Evolutionary conservation across 1,140 invertebrate genomes (phyloP), one percentile per base, ranked within the genome.

Genomic region (Bombus confusus): DNA sequence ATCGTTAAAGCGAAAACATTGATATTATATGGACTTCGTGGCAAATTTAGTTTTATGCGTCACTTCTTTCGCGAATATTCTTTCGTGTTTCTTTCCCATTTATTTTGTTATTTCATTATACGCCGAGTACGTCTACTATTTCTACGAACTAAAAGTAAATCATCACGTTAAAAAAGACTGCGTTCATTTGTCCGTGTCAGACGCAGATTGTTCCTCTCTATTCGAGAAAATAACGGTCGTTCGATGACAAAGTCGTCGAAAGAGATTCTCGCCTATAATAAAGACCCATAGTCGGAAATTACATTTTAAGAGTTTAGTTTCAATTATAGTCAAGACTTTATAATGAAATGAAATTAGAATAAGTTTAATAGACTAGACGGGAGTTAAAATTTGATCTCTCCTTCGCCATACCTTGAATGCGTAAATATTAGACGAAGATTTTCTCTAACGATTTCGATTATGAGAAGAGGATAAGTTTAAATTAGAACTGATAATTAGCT

Each of bases 361-460:
- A 73, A 47, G n/a, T 47, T 43, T 31, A 47, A 47, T 47, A 15
- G n/a, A 4, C 13, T 15, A 15, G 41, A 47, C 71, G 8, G 22
- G 41, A 47, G n/a, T n/a, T 4, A 3, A 73, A 73, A 15, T 43
- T n/a, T 5, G 12, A 18, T 9, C 9, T 43, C 31, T 10, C 3
- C 12, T n/a, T n/a, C 2, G 28, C 2, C 69, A 1, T 10, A 41
- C 28, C 28, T 13, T 28, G 6, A 1, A 4, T 5, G 8, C n/a
- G 6, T 18, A 71, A 41, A 39, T n/a, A 31, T 43, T 25, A 0
- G 28, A 34, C 25, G 3, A 72, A 43, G 28, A 39, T 5, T n/a
- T 62, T 62, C 59, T n/a, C 28, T 13, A 62, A 62, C 52, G 37
- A 77, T 41, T 41, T 77, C 59, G 39, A 77, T 77, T 64, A 39